phyloP scores from a whole-genome alignment of 2,888 invertebrate genomes.

The Catocala nupta region DNA sequence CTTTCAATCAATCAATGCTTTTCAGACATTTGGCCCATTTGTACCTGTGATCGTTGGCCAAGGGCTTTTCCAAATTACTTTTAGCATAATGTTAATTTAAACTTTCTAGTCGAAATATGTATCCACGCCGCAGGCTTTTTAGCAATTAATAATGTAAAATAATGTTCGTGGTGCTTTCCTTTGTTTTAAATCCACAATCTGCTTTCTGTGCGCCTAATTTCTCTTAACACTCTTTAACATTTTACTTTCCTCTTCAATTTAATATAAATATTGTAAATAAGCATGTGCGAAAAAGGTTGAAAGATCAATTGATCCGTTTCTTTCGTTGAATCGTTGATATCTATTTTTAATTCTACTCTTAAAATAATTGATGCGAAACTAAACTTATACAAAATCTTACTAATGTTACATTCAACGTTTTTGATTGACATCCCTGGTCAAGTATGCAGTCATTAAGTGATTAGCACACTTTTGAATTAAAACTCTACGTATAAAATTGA shows the following conservation, averaged over 20 bases:
- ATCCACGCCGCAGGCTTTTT: slow-evolving; percentile 17
- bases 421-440: background rate
- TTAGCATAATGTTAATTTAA: background rate
- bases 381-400: background rate
- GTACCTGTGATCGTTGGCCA: slow-evolving; percentile 16
- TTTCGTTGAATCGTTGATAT: no score
- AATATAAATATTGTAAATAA: background rate
- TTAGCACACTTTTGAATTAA: no score
- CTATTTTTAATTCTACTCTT: background rate
- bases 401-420: background rate
- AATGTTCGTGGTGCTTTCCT: slow-evolving; percentile 19
- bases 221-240: slow-evolving; percentile 18
- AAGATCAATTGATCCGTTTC: no score
- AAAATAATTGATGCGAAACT: background rate
- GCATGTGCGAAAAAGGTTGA: background rate
- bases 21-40: slow-evolving; percentile 29
- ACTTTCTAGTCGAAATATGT: slow-evolving; percentile 17
- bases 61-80: background rate
- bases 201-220: slow-evolving; percentile 46
- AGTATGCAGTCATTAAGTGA: background rate
- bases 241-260: background rate
- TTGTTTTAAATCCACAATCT: slow-evolving; percentile 30
- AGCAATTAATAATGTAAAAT: slow-evolving; percentile 17
- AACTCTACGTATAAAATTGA: no score
- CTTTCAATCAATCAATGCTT: slow-evolving; percentile 23